phyloP scores from a whole-genome alignment of 2,797 vertebrate genomes.

The Tapera naevia region DNA sequence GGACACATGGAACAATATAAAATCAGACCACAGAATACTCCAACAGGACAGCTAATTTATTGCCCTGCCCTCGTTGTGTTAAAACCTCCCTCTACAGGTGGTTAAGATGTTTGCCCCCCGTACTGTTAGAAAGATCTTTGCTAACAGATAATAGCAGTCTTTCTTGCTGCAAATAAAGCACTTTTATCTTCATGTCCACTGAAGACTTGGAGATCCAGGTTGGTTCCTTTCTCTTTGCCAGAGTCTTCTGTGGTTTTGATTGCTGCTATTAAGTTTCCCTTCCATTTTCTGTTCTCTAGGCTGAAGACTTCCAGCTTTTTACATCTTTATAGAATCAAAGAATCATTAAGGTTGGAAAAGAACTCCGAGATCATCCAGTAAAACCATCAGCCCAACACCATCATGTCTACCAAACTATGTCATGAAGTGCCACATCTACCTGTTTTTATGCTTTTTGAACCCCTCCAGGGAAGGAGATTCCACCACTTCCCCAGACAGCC shows the following conservation, averaged over 20 bases:
- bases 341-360: no score
- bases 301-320: not conserved
- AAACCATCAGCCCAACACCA: no score
- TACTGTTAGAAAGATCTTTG: not conserved
- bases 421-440: no score
- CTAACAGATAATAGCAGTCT: not conserved
- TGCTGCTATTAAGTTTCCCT: not conserved
- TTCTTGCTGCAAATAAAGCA: not conserved
- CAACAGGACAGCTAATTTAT: not conserved
- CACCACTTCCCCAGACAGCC: no score
- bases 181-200: not conserved
- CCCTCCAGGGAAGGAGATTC: no score
- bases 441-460: no score
- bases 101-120: not conserved
- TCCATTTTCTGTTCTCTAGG: not conserved
- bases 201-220: not conserved
- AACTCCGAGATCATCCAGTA: no score
- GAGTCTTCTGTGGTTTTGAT: not conserved
- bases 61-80: not conserved
- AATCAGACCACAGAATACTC: not conserved
- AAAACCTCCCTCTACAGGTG: not conserved
- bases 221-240: not conserved
- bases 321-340: not conserved
- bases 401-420: no score
- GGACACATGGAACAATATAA: not conserved